phyloP scores from a whole-genome alignment of 2,888 invertebrate genomes.

The Anthophora plumipes region DNA sequence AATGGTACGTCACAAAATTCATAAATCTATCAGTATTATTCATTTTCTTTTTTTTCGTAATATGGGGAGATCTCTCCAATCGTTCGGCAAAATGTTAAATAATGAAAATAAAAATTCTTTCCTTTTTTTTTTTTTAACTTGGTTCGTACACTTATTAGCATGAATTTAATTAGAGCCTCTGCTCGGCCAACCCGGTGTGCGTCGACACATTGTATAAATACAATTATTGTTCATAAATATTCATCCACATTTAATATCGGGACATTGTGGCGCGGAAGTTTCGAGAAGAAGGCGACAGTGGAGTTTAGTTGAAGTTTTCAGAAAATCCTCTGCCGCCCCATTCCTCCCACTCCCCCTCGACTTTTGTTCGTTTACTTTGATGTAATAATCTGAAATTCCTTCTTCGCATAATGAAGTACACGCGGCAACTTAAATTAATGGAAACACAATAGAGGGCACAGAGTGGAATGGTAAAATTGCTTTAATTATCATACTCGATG shows the following conservation, averaged over 20 bases:
- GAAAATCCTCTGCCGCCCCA: conserved; percentile 57
- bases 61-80: too few species aligned
- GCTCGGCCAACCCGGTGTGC: conserved; percentile 52
- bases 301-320: conserved; percentile 65
- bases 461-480: conserved; percentile 28
- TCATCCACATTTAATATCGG: conserved; percentile 80
- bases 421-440: conserved; percentile 46
- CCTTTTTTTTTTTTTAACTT: conserved; percentile 17
- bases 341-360: neutral
- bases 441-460: conserved; percentile 43
- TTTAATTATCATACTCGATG: conserved; percentile 26
- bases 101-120: too few species aligned
- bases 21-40: too few species aligned
- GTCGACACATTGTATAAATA: conserved; percentile 79
- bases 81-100: too few species aligned
- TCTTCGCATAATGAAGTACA: conserved; percentile 48
- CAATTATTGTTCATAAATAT: conserved; percentile 82
- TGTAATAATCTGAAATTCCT: conserved; percentile 66
- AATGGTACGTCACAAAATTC: too few species aligned
- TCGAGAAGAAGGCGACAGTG: conserved; percentile 58
- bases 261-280: conserved; percentile 62
- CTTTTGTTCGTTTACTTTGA: conserved; percentile 47
- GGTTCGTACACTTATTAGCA: conserved; percentile 74
- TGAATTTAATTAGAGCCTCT: conserved; percentile 78
- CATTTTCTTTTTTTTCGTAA: too few species aligned